phyloP scores from a whole-genome alignment of 1,140 invertebrate genomes.

The Ceratina australensis region DNA sequence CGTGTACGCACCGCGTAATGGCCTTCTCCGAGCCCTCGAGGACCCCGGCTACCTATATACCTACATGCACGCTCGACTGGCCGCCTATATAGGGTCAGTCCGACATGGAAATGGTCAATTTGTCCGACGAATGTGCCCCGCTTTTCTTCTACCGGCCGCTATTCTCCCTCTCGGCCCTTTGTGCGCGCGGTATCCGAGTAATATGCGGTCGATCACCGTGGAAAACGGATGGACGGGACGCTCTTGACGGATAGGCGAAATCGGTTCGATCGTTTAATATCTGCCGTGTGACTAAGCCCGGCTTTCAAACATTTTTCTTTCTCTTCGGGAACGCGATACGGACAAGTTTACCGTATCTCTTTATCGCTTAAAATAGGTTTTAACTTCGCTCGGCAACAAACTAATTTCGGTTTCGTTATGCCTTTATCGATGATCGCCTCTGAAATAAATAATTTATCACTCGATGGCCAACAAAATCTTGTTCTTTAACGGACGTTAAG shows the following conservation, averaged over 20 bases:
- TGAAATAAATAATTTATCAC: too few species aligned
- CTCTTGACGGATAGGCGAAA: neutral
- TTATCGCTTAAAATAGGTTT: too few species aligned
- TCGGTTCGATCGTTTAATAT: neutral
- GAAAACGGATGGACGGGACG: neutral
- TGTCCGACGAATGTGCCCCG: constrained; percentile 35
- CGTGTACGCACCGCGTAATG: constrained; percentile 43
- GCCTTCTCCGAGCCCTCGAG: constrained; percentile 14
- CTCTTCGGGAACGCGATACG: neutral
- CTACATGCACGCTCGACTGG: constrained; percentile 23
- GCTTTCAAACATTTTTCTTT: too few species aligned
- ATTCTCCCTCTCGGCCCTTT: constrained; percentile 10
- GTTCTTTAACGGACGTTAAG: too few species aligned
- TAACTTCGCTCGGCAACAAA: too few species aligned
- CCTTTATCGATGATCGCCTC: too few species aligned
- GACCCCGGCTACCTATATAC: constrained; percentile 32
- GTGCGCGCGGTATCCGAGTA: neutral
- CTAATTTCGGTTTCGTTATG: too few species aligned
- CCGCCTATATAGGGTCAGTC: constrained; percentile 32
- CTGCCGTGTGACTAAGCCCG: too few species aligned
- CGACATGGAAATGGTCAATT: constrained; percentile 42
- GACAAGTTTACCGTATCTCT: too few species aligned
- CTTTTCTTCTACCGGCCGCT: neutral
- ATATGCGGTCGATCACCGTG: constrained; percentile 13
- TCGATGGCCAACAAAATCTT: too few species aligned